Percentiles rank a stretch among this genome's conserved stretches.
phyloP scores from a whole-genome alignment of 2,797 vertebrate species.

The Emydoidea blandingii region DNA sequence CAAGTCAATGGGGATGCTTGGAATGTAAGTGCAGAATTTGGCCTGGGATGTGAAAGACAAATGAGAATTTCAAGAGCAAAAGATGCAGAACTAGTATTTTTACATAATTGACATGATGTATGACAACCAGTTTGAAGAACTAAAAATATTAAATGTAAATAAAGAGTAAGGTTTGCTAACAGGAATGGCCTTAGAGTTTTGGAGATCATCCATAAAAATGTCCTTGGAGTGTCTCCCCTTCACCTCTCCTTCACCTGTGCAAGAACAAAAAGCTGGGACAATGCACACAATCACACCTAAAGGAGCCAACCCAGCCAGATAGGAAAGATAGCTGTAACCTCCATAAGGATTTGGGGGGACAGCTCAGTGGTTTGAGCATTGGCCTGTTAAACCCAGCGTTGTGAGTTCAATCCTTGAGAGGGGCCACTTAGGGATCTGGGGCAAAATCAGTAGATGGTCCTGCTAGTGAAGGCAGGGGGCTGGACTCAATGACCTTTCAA shows the following conservation, averaged over 20 bases:
- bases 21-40: not conserved
- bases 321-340: not conserved
- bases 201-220: not conserved
- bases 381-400: too few relatives aligned
- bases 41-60: not conserved
- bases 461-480: too few relatives aligned
- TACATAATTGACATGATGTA: conserved; percentile 28
- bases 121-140: not conserved
- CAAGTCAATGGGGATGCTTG: conserved; percentile 25
- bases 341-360: not conserved
- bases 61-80: not conserved
- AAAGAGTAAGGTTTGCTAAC: not conserved
- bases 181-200: not conserved
- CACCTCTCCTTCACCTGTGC: not conserved
- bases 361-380: too few relatives aligned
- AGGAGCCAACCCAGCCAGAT: not conserved
- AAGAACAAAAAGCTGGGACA: not conserved
- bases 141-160: not conserved
- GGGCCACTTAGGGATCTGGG: too few relatives aligned
- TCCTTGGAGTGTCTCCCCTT: rapidly evolving
- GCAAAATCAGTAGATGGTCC: too few relatives aligned
- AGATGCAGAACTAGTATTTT: conserved; percentile 19
- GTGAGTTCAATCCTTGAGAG: too few relatives aligned
- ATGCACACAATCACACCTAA: not conserved
- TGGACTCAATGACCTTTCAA: too few relatives aligned